These are phyloP conservation scores for Chlorospingus semifuscus DNA, from an alignment of 2,797 vertebrate genomes.

Conservation along the genomic window DNA sequence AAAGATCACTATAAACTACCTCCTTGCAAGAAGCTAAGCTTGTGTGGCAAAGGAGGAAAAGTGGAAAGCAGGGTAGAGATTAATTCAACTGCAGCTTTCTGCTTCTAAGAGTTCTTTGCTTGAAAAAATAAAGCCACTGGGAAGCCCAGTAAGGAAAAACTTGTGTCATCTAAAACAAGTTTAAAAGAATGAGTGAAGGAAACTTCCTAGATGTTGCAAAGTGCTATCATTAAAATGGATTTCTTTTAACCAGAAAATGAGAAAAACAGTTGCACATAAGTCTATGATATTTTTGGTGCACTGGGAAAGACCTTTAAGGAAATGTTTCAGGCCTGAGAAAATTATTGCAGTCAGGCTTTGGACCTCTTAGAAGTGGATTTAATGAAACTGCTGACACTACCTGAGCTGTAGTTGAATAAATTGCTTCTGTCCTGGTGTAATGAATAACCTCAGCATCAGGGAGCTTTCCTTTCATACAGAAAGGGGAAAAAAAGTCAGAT, in stretches of 20 bases:
- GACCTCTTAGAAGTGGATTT: conserved; percentile 37
- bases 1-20: neutral
- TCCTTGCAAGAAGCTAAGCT: neutral
- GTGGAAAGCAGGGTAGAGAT: neutral
- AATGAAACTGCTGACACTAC: conserved; percentile 24
- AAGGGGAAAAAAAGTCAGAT: neutral
- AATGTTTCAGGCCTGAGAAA: neutral
- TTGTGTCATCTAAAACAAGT: neutral
- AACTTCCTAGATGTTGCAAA: neutral
- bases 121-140: neutral
- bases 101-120: neutral
- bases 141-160: neutral
- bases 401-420: conserved; percentile 26
- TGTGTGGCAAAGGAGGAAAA: neutral
- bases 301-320: conserved; percentile 5
- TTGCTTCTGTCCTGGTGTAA: conserved; percentile 13
- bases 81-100: neutral
- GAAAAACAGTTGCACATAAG: neutral
- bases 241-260: neutral
- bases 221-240: neutral
- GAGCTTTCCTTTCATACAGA: conserved; percentile 11
- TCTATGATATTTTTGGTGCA: neutral
- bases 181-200: neutral
- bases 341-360: neutral
- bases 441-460: conserved; percentile 3